Conservation (phyloP, 2,113 vertebrate genomes). For the Campylomormyrus numenius region DNA sequence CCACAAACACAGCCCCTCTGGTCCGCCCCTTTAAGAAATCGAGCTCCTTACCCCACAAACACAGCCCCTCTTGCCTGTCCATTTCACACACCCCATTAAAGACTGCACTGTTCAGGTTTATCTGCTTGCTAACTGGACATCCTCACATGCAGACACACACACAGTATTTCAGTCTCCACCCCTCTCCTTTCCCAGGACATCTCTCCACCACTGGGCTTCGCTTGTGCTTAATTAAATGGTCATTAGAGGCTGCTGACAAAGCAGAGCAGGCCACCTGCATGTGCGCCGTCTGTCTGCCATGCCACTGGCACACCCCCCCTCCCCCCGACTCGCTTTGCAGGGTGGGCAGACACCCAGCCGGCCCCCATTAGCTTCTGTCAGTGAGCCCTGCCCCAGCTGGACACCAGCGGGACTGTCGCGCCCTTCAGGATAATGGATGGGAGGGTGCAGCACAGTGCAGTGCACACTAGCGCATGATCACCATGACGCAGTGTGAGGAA, state of each 20-base stretch:
- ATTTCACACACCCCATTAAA: too few relatives aligned
- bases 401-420: not conserved
- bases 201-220: not conserved
- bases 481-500: not conserved
- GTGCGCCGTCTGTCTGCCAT: not conserved
- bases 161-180: not conserved
- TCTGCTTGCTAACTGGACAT: not conserved
- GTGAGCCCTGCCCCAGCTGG: not conserved
- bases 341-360: not conserved
- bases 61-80: not conserved
- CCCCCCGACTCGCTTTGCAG: not conserved
- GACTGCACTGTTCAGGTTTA: not conserved
- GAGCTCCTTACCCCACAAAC: not conserved
- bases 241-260: constrained; percentile 17
- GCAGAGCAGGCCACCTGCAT: not conserved
- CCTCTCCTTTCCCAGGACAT: not conserved
- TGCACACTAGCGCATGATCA: not conserved
- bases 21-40: not conserved
- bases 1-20: not conserved
- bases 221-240: constrained; percentile 27
- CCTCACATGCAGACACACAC: not conserved
- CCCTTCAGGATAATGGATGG: constrained; percentile 6
- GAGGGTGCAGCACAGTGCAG: not conserved
- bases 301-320: not conserved
- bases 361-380: not conserved